These are phyloP conservation scores for Drosophila trapezifrons DNA, from an alignment of 1,140 invertebrate genomes.

Conservation along the genomic window DNA sequence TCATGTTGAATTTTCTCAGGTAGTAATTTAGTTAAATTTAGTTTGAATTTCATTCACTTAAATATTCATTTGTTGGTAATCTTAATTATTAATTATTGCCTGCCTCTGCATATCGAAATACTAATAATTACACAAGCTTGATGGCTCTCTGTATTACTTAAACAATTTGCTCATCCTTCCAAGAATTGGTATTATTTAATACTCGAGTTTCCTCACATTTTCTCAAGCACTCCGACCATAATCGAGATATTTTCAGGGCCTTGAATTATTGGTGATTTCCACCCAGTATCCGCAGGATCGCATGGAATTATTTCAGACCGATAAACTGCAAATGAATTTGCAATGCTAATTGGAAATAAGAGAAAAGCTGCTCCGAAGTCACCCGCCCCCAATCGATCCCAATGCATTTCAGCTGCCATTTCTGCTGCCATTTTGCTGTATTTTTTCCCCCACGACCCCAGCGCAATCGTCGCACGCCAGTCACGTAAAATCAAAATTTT, in stretches of 20 bases:
- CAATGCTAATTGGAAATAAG: conserved; percentile 50
- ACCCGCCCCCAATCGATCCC: conserved; percentile 27
- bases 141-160: not conserved
- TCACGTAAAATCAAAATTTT: conserved; percentile 68
- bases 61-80: too few relatives aligned
- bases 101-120: too few relatives aligned
- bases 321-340: conserved; percentile 42
- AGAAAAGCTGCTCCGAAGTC: conserved; percentile 42
- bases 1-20: too few relatives aligned
- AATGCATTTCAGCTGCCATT: conserved; percentile 1
- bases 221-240: not conserved
- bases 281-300: conserved; percentile 1
- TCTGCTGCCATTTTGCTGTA: conserved; percentile 5
- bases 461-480: conserved; percentile 54
- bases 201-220: not conserved
- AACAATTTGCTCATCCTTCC: too few relatives aligned
- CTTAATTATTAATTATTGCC: too few relatives aligned
- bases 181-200: too few relatives aligned
- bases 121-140: not conserved
- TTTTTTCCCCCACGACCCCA: not conserved
- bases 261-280: conserved; percentile 23
- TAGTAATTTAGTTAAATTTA: too few relatives aligned
- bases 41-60: too few relatives aligned
- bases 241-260: not conserved
- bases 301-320: conserved; percentile 20